Evolutionary conservation across 2,113 vertebrate genomes (phyloP), one percentile per base, ranked within the genome.

Genomic region (Tilapia sparmanii): DNA sequence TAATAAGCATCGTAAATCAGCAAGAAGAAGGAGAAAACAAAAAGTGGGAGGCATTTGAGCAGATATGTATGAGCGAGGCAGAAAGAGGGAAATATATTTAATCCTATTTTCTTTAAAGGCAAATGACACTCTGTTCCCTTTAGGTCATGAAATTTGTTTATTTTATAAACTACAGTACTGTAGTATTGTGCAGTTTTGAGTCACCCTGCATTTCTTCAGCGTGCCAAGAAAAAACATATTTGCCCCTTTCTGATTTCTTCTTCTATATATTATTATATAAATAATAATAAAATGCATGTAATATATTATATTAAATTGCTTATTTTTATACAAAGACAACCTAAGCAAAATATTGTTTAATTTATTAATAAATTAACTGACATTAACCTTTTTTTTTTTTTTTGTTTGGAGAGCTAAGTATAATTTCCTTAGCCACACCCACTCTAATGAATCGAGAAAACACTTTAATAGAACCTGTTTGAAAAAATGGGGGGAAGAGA

Each of bases 1-100:
- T 94, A 95, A 94, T 95, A 94, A 94, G 93, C 88, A 79, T 95
- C 84, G 40, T 94, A 95, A 94, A 95, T 95, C 94, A 94, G 86
- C 86, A 79, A 45, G 83, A 88, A 87, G 81, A 90, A 63, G 61
- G 81, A 89, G 61, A 90, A 89, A 33, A 59, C 61, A 82, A 86
- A n/a, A 81, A 84, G 84, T 31, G 78, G 86, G 71, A 50, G 76
- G 83, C 66, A 57, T 24, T 38, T 85, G 71, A 87, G 59, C 54
- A 9, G 59, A 52, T 73, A 54, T 52, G 31, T 87, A 80, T 19
- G 76, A 85, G 81, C 18, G 15, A 86, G 50, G 54, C 38, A 71
- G 59, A 88, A 68, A 63, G 53, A 68, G 53, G 83, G 90, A 87
- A 88, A 78, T 18, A 76, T n/a, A 81, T 22, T 54, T 88, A 29